These are phyloP conservation scores for Lochmaea capreae DNA, from an alignment of 2,888 invertebrate genomes.

Conservation along the genomic window DNA sequence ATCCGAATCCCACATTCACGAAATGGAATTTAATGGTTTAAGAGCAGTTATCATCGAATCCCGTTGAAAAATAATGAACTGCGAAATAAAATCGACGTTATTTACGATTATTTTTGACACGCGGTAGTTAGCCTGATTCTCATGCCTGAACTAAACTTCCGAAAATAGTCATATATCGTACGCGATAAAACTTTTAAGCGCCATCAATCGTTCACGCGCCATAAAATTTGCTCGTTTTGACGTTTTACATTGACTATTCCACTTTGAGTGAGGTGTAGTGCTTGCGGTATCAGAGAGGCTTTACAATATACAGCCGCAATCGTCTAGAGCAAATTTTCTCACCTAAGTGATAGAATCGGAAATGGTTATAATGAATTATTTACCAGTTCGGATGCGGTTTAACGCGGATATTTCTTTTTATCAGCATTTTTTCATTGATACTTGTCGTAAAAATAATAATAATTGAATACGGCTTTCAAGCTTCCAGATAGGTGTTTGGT, in stretches of 20 bases:
- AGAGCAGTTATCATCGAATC: slow-evolving; percentile 31
- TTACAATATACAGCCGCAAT: slow-evolving; percentile 32
- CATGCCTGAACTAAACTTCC: slow-evolving; percentile 39
- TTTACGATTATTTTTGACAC: slow-evolving; percentile 33
- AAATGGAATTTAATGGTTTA: slow-evolving; percentile 17
- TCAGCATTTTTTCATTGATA: not conserved
- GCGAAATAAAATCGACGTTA: slow-evolving; percentile 34
- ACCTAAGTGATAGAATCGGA: slow-evolving; percentile 24
- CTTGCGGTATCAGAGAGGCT: slow-evolving; percentile 26
- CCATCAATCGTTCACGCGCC: slow-evolving; percentile 48
- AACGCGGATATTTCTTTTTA: not conserved
- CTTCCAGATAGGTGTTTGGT: not conserved
- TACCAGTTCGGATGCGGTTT: not conserved
- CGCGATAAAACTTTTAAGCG: slow-evolving; percentile 47
- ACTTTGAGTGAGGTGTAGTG: slow-evolving; percentile 36
- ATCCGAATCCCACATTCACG: slow-evolving; percentile 1
- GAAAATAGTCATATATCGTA: slow-evolving; percentile 43
- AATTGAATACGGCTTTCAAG: not conserved
- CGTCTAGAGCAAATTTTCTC: slow-evolving; percentile 35
- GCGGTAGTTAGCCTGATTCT: slow-evolving; percentile 36
- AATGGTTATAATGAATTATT: slow-evolving; percentile 2
- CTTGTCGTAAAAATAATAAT: not conserved
- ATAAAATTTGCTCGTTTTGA: slow-evolving; percentile 46
- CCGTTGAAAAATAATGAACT: slow-evolving; percentile 31
- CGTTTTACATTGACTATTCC: slow-evolving; percentile 45